These are phyloP conservation scores for Andrena cerasifolii DNA, from an alignment of 1,140 invertebrate species.

Conservation along the genomic window DNA sequence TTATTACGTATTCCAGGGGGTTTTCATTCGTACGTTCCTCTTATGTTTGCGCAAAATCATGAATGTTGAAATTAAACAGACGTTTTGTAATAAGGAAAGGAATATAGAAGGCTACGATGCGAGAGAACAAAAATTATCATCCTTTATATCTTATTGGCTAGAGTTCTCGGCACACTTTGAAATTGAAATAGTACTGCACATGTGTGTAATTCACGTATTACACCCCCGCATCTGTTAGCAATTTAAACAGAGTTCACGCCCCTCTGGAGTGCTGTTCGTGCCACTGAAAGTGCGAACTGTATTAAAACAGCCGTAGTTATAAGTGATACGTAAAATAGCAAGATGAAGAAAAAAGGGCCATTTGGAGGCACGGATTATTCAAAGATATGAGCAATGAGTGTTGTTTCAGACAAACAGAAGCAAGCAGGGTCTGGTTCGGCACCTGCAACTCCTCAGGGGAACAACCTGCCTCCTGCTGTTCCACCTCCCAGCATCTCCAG, in stretches of 20 bases:
- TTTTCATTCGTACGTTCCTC: slow-evolving; percentile 12
- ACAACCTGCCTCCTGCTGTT: slow-evolving; percentile 80
- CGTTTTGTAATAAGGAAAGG: neutral
- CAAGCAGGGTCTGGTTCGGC: slow-evolving; percentile 82
- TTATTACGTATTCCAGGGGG: slow-evolving; percentile 55
- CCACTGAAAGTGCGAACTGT: slow-evolving; percentile 60
- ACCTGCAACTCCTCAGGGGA: slow-evolving; percentile 80
- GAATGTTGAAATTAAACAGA: neutral
- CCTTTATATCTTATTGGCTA: slow-evolving; percentile 3
- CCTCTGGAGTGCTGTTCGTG: slow-evolving; percentile 54
- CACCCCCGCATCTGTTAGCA: neutral
- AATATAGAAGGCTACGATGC: neutral
- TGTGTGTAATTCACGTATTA: neutral
- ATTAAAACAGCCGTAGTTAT: slow-evolving; percentile 37
- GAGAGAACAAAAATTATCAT: neutral
- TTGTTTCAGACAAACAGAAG: slow-evolving; percentile 82
- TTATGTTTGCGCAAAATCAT: neutral
- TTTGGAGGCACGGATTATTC: slow-evolving; percentile 41
- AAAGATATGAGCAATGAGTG: slow-evolving; percentile 80
- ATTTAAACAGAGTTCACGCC: neutral
- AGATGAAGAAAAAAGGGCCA: slow-evolving; percentile 55
- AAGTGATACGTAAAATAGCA: slow-evolving; percentile 44
- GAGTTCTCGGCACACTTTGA: neutral
- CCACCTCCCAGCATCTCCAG: slow-evolving; percentile 84
- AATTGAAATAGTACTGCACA: neutral